Evolutionary conservation across 2,113 vertebrate species (phyloP), one percentile per base, ranked within the genome.

Genomic region (Python bivittatus): DNA sequence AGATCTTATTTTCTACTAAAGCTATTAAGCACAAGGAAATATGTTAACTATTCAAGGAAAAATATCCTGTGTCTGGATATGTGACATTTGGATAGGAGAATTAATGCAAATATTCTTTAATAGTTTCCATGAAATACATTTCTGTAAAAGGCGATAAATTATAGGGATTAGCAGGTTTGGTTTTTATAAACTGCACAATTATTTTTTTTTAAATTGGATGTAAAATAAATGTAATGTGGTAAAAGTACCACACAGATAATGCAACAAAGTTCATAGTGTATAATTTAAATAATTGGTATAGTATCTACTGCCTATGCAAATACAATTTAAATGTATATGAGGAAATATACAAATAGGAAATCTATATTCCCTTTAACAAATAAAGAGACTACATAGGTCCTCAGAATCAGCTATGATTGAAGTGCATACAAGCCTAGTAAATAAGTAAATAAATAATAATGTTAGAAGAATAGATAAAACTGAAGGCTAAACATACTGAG

Each of bases 401-500:
- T 42, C 42, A 79, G 68, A 38, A 79, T 79, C 17, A 79, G 33
- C 20, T 22, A 42, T 22, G 33, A 20, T 8, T 79, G 2, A 79
- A 79, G 33, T 79, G 17, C 72, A 79, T 79, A 22, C 17, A 79
- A 42, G 17, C 72, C 33, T 33, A 42, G 7, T 79, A 42, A 79
- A 9, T 42, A 72, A 68, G n/a, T 33, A 42, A 79, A 20, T 79
- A 79, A 33, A 79, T 54, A 33, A 52, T n/a, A n/a, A 44, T 44
- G 6, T 58, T 29, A 61, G 38, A 84, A 84, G 17, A 83, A 88
- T 86, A 56, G 87, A 90, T 54, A 91, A 85, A 27, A 44, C 52
- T 83, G 29, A 60, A 60, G 44, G 23, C 10, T 38, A 13, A 13
- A 96, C 96, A 85, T 96, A 97, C 97, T 17, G 94, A 96, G 68